phyloP scores from a whole-genome alignment of 2,888 invertebrate species.

The Drosophila mimica region DNA sequence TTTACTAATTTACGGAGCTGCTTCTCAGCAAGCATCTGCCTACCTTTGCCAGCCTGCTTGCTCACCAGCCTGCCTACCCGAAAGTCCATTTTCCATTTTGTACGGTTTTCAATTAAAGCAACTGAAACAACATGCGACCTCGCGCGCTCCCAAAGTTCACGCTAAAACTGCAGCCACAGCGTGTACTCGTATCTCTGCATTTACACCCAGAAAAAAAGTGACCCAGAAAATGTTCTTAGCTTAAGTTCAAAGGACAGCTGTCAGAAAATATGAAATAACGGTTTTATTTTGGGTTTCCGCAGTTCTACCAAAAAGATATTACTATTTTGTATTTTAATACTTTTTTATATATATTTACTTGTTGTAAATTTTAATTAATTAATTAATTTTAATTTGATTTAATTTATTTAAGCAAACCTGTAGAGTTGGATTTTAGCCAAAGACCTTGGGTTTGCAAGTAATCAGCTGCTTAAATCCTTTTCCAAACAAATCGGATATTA shows the following conservation, averaged over 20 bases:
- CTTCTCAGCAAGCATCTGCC: conserved; percentile 21
- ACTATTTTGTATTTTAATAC: too few species aligned
- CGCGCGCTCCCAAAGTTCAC: conserved; percentile 67
- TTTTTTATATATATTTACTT: too few species aligned
- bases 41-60: conserved; percentile 11
- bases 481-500: too few species aligned
- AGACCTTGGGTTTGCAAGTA: too few species aligned
- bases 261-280: too few species aligned
- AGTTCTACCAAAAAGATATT: too few species aligned
- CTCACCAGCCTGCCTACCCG: conserved; percentile 24
- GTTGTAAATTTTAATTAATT: too few species aligned
- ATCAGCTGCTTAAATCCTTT: too few species aligned
- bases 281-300: too few species aligned
- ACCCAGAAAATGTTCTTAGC: background rate
- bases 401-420: too few species aligned
- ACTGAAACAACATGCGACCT: conserved; percentile 65
- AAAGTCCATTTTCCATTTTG: conserved; percentile 76
- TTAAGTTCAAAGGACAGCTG: background rate
- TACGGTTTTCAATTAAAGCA: conserved; percentile 75
- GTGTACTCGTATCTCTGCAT: background rate
- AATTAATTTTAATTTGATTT: too few species aligned
- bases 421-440: too few species aligned
- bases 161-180: conserved; percentile 24
- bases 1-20: conserved; percentile 68
- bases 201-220: conserved; percentile 4